A percentile compares a stretch with the other conserved stretches of the same genome.
These are phyloP conservation scores for Rhagoletis zephyria DNA, from an alignment of 1,140 invertebrate genomes.

Conservation along the genomic window DNA sequence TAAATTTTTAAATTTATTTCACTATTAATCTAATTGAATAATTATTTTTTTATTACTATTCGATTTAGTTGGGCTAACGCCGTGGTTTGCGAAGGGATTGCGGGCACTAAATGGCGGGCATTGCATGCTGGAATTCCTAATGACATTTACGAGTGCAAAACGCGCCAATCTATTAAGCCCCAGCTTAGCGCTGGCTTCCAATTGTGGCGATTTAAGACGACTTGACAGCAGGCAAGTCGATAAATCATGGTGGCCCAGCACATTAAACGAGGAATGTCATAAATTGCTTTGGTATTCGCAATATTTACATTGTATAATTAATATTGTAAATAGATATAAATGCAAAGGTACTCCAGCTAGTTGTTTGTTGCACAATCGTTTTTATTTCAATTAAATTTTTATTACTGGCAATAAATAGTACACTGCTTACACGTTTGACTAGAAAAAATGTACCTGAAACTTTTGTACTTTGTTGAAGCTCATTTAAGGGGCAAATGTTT, in stretches of 20 bases:
- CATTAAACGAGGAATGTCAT: slow-evolving; percentile 27
- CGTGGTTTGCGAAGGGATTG: background rate
- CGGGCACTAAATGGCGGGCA: background rate
- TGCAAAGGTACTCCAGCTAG: background rate
- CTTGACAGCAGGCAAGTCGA: background rate
- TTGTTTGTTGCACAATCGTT: background rate
- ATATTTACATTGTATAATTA: slow-evolving; percentile 43
- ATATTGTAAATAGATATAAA: background rate
- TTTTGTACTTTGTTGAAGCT: too few species aligned
- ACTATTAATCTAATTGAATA: slow-evolving; percentile 50
- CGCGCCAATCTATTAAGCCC: background rate
- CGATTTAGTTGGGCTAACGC: background rate
- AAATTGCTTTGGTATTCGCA: slow-evolving; percentile 14
- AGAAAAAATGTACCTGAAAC: too few species aligned
- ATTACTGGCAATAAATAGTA: too few species aligned
- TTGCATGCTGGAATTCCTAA: slow-evolving; percentile 41
- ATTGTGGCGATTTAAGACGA: background rate
- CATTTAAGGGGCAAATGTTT: too few species aligned
- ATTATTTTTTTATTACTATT: slow-evolving; percentile 32
- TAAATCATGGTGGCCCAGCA: background rate
- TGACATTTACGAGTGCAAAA: slow-evolving; percentile 41
- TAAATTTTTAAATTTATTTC: slow-evolving; percentile 37
- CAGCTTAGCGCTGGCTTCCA: background rate
- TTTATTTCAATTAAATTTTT: background rate
- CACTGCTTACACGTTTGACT: too few species aligned